Evolutionary conservation across 2,797 vertebrate genomes (phyloP).

Genomic region (Pseudochirops cupreus): DNA sequence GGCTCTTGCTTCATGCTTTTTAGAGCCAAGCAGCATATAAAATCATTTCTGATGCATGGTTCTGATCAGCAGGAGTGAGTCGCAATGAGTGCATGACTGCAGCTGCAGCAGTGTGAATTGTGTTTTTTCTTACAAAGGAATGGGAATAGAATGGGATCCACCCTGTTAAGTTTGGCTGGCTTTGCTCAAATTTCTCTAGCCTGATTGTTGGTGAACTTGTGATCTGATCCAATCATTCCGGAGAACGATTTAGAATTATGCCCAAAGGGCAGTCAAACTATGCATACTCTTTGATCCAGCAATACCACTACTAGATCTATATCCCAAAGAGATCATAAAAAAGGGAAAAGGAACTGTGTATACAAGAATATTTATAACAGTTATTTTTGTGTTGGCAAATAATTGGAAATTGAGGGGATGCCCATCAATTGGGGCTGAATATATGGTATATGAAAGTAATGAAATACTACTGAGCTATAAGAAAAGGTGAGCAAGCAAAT

Average conservation of each 20-base stretch:
- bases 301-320: not conserved
- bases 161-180: not conserved
- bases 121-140: constrained; percentile 68
- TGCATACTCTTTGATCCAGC: not conserved
- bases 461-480: not conserved
- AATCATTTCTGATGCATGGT: constrained; percentile 67
- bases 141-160: not conserved
- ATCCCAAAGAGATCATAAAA: not conserved
- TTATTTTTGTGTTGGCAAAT: not conserved
- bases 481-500: not conserved
- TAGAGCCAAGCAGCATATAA: constrained; percentile 77
- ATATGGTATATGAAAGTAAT: not conserved
- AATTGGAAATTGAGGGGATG: not conserved
- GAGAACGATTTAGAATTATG: not conserved
- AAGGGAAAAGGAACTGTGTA: not conserved
- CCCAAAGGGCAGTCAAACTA: not conserved
- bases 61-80: constrained; percentile 73
- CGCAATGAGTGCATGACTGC: constrained; percentile 51
- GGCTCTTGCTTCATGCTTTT: constrained; percentile 75
- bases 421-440: not conserved
- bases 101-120: constrained; percentile 59
- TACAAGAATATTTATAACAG: not conserved
- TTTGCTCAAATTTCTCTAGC: not conserved
- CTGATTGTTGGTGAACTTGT: not conserved
- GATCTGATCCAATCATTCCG: not conserved